Evolutionary conservation across 2,888 invertebrate genomes (phyloP).

Genomic region (Drosophila kambysellisi): DNA sequence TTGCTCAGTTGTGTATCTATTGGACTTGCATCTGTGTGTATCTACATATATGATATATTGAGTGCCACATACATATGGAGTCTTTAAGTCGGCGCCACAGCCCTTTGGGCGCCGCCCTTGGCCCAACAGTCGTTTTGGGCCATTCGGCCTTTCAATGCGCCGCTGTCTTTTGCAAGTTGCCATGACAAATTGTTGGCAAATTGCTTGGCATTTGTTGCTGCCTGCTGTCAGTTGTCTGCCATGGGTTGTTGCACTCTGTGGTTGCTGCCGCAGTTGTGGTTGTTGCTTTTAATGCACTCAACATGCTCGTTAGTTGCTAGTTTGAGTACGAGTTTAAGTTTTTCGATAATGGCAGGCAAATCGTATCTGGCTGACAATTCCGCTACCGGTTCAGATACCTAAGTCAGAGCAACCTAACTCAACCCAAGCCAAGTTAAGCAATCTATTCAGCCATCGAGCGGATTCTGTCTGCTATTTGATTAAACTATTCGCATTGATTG

Average conservation of each 20-base stretch:
- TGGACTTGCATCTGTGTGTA: background rate
- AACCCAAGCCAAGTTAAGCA: background rate
- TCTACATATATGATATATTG: background rate
- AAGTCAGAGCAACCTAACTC: background rate
- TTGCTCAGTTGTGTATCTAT: background rate
- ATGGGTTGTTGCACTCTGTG: conserved; percentile 45
- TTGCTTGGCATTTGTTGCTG: conserved; percentile 46
- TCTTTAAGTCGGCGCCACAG: conserved; percentile 25
- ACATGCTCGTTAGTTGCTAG: conserved; percentile 55
- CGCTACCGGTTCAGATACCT: conserved; percentile 49
- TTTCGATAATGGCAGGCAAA: conserved; percentile 49
- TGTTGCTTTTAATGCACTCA: conserved; percentile 51
- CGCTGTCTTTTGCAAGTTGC: conserved; percentile 5
- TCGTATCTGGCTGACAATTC: conserved; percentile 36
- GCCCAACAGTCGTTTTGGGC: conserved; percentile 20
- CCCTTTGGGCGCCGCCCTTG: background rate
- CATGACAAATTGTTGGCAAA: conserved; percentile 51
- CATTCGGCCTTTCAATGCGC: conserved; percentile 19
- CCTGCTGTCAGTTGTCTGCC: conserved; percentile 3
- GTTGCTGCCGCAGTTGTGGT: background rate
- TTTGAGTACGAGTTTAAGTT: conserved; percentile 9
- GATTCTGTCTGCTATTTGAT: conserved; percentile 52
- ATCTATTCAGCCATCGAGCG: background rate
- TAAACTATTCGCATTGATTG: conserved; percentile 70
- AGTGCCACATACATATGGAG: background rate